Base-by-base conservation (phyloP, 2,113 vertebrate species). In the Electrona antarctica region DNA sequence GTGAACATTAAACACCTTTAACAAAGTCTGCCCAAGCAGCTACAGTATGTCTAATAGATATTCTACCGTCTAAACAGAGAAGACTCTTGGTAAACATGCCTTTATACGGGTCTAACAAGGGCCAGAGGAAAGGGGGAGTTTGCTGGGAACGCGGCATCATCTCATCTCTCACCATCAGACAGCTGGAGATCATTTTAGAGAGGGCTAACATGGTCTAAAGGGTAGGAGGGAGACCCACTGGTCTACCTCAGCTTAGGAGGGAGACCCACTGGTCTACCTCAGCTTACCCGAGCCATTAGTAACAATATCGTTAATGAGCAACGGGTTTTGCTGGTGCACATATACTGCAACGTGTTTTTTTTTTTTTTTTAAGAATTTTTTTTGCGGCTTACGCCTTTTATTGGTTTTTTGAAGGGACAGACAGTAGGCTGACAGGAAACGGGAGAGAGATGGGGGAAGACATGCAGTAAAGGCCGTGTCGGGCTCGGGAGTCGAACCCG, bases 181-280 rank as follows among this genome's bases (percentile, higher is more conserved):
- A 75, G 72, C 72, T 74, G 67, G 50, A 29, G 48, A 64, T 61
- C 45, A 51, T 74, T 79, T 71, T 57, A 45, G 45, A 60, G 28
- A 55, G 33, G 68, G 51, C n/a, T 47, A 62, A 47, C 5, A 8
- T 4, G 21, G 21, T 71, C 51, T 41, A 58, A 10, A 51, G 59
- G 48, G 29, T 7, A 12, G 41, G 4, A 67, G 62, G 48, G 6
- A 51, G 77, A 45, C 21, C 11, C 12, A 14, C 8, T 46, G 14
- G 46, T 47, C 50, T 12, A 1, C 13, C 50, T 52, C 50, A 52
- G 9, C 7, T 12, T 7, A 12, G 41, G 4, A 67, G 62, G 48
- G 6, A 51, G 77, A 45, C 21, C 11, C 12, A 14, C 8, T 46
- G 14, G 46, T 2, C 21, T 21, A 1, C 21, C 21, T 48, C 56